Conservation (phyloP, 2,888 invertebrate species). For the Polietes domitor region DNA sequence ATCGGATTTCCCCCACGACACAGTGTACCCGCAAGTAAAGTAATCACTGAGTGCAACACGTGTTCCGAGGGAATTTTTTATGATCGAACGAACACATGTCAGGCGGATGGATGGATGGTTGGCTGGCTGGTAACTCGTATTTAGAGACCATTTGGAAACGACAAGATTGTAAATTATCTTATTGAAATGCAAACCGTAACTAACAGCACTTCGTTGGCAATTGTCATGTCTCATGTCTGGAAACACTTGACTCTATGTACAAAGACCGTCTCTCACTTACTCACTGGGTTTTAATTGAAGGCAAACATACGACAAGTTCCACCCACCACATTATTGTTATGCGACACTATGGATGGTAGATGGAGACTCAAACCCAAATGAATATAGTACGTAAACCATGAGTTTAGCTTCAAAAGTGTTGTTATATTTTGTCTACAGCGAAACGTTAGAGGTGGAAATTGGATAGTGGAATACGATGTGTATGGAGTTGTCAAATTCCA, state of each 20-base stretch:
- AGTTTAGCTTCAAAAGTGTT: neutral
- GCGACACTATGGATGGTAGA: constrained; percentile 6
- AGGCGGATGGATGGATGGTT: too few relatives aligned
- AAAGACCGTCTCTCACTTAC: neutral
- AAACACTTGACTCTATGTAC: constrained; percentile 50
- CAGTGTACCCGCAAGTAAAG: neutral
- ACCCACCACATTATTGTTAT: constrained; percentile 32
- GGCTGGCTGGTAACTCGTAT: too few relatives aligned
- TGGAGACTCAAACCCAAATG: neutral
- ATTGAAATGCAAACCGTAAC: constrained; percentile 40
- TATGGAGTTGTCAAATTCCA: neutral
- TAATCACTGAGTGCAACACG: constrained; percentile 37
- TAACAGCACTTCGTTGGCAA: constrained; percentile 27
- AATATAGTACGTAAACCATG: neutral
- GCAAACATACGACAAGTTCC: neutral
- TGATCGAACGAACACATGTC: neutral
- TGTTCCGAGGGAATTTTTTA: constrained; percentile 21
- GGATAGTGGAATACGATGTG: neutral
- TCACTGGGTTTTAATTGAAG: neutral
- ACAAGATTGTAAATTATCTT: constrained; percentile 35
- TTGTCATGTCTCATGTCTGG: constrained; percentile 54
- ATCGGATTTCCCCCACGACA: neutral
- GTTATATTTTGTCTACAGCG: neutral
- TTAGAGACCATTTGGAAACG: neutral
- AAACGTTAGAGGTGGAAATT: neutral